These are phyloP conservation scores for Zoanthus gigantus DNA, from an alignment of 92 coral and sea anemone genomes.

Conservation along the genomic window DNA sequence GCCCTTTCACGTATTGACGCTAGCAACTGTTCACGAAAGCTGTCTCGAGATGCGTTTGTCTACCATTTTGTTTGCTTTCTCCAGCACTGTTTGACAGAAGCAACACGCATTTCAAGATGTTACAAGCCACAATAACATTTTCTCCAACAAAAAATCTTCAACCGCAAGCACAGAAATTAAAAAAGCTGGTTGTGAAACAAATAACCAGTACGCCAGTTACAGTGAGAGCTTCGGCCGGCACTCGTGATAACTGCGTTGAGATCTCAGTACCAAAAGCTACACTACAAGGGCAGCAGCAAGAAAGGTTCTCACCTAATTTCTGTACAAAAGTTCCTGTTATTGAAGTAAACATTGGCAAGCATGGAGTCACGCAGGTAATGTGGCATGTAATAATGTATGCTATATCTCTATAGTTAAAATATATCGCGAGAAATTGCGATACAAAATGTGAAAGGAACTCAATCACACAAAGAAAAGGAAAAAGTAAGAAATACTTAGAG, in stretches of 20 bases:
- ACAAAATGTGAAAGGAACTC: neutral
- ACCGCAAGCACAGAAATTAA: constrained; percentile 41
- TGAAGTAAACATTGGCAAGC: constrained; percentile 49
- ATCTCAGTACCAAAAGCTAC: constrained; percentile 43
- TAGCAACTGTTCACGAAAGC: constrained; percentile 42
- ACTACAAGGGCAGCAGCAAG: constrained; percentile 13
- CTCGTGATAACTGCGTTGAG: constrained; percentile 47
- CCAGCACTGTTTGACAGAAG: constrained; percentile 12
- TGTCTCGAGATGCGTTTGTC: constrained; percentile 33
- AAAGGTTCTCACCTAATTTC: neutral
- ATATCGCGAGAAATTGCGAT: neutral
- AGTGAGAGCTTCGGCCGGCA: constrained; percentile 44
- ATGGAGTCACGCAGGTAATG: constrained; percentile 38
- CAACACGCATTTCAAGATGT: constrained; percentile 19
- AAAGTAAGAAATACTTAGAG: neutral
- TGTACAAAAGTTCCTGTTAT: constrained; percentile 40
- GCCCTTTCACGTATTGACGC: constrained; percentile 32
- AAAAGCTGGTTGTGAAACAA: constrained; percentile 44
- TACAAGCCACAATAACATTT: constrained; percentile 42
- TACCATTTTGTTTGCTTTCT: neutral
- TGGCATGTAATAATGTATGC: constrained; percentile 5
- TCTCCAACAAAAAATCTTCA: constrained; percentile 41
- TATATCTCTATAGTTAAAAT: neutral
- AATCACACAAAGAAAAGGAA: neutral
- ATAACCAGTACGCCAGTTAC: constrained; percentile 44